Evolutionary conservation across 2,113 vertebrate genomes (phyloP).

Genomic region (Leptosomus discolor): DNA sequence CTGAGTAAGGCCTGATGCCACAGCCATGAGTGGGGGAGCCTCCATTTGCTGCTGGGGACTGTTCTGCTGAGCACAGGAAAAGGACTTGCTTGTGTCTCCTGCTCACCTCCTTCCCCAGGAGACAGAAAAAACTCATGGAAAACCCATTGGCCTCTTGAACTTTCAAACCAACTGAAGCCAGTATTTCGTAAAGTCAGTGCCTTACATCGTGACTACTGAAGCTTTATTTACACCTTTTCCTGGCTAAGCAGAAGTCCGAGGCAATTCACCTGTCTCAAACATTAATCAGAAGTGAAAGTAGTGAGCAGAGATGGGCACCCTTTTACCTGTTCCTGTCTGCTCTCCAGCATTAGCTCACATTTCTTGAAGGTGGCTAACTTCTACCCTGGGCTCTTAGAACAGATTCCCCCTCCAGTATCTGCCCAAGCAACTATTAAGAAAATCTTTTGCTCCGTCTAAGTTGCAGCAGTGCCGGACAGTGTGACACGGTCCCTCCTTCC

Average conservation of each 20-base stretch:
- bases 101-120: not conserved
- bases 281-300: not conserved
- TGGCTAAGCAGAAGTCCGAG: not conserved
- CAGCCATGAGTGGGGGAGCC: accelerated
- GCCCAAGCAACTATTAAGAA: not conserved
- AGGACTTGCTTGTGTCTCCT: not conserved
- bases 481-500: not conserved
- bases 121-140: not conserved
- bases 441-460: not conserved
- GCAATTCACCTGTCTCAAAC: not conserved
- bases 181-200: not conserved
- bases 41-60: not conserved
- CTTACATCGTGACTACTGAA: not conserved
- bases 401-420: not conserved
- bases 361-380: not conserved
- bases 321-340: not conserved
- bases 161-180: not conserved
- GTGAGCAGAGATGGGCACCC: not conserved
- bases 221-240: not conserved
- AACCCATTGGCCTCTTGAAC: not conserved
- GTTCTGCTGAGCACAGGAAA: not conserved
- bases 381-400: not conserved
- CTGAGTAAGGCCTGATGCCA: not conserved
- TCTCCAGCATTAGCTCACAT: not conserved
- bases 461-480: not conserved